Conservation (phyloP, 1,140 invertebrate species). For the Octopus sinensis region DNA sequence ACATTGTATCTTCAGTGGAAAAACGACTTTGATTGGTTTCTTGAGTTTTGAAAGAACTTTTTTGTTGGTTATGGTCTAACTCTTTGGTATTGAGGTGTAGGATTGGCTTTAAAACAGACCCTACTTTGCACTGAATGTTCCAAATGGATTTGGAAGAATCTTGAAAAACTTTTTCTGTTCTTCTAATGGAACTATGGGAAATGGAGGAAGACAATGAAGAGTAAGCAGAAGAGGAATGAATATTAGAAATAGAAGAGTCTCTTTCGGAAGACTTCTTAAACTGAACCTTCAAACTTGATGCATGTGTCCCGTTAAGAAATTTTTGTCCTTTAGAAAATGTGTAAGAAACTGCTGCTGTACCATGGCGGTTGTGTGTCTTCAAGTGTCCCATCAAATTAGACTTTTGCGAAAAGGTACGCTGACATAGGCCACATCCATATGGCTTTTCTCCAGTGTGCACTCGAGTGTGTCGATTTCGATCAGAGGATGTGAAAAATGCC, state of each 20-base stretch:
- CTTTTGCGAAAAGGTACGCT: constrained; percentile 40
- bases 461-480: constrained; percentile 23
- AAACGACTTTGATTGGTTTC: not conserved
- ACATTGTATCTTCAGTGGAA: not conserved
- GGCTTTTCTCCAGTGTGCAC: constrained; percentile 40
- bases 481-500: constrained; percentile 12
- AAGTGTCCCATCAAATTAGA: constrained; percentile 19
- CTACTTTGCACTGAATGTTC: not conserved
- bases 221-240: not conserved
- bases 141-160: not conserved
- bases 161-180: not conserved
- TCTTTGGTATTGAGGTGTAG: not conserved
- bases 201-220: not conserved
- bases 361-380: constrained; percentile 6
- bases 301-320: not conserved
- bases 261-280: not conserved
- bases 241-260: not conserved
- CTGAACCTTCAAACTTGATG: not conserved
- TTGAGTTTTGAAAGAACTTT: not conserved
- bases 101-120: not conserved
- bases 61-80: not conserved
- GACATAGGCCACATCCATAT: constrained; percentile 34
- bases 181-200: not conserved
- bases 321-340: not conserved
- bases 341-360: not conserved